These are phyloP conservation scores for Temnothorax curvispinosus DNA, from an alignment of 1,140 invertebrate genomes.

Conservation along the genomic window DNA sequence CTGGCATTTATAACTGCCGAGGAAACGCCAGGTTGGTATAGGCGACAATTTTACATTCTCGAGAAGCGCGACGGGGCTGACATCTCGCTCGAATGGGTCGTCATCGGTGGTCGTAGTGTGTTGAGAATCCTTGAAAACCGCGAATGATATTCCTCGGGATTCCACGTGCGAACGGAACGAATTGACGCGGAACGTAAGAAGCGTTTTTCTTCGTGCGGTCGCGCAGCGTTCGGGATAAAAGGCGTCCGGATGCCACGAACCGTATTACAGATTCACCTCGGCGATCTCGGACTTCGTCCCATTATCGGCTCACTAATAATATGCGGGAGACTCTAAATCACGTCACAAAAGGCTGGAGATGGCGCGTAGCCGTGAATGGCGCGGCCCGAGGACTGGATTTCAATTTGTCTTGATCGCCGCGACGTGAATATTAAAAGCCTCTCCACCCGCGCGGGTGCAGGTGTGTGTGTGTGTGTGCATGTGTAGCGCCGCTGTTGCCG, in stretches of 20 bases:
- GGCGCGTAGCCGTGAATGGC: constrained; percentile 67
- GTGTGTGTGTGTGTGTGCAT: background rate
- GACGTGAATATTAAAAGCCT: constrained; percentile 78
- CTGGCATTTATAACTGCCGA: background rate
- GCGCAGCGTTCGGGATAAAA: constrained; percentile 72
- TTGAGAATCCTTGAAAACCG: constrained; percentile 51
- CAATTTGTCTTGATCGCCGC: constrained; percentile 82
- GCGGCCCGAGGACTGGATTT: constrained; percentile 73
- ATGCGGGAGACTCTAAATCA: constrained; percentile 80
- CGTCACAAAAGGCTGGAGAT: constrained; percentile 70
- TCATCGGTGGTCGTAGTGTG: constrained; percentile 18
- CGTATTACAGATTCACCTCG: constrained; percentile 81
- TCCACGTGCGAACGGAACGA: constrained; percentile 75
- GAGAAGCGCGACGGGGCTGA: constrained; percentile 25
- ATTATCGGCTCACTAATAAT: constrained; percentile 79
- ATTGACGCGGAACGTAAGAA: constrained; percentile 74
- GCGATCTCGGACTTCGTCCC: constrained; percentile 74
- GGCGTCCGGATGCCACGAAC: constrained; percentile 56
- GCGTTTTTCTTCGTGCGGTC: constrained; percentile 58
- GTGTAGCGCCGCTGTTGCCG: background rate
- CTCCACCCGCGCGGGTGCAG: background rate
- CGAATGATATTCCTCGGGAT: constrained; percentile 58
- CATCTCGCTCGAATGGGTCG: constrained; percentile 40
- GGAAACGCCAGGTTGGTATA: background rate
- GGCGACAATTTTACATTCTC: constrained; percentile 58